Conservation (phyloP, 37 sponge, comb jelly and placozoan species). For the Cliona cf. orientalis region DNA sequence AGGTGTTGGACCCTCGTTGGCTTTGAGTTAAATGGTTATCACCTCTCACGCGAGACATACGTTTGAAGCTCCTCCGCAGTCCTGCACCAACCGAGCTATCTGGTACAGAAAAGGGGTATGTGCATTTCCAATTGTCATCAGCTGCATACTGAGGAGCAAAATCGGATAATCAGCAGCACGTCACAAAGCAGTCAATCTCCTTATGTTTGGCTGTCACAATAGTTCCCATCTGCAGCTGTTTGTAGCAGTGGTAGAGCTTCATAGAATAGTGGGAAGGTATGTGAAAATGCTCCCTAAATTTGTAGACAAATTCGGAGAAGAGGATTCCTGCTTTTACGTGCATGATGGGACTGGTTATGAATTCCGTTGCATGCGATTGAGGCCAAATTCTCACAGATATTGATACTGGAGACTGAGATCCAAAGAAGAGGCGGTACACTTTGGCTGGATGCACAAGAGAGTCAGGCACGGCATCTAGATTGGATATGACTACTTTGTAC, state of each 20-base stretch:
- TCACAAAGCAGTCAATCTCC: constrained; percentile 41
- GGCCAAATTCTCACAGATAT: constrained; percentile 38
- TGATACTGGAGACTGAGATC: not conserved
- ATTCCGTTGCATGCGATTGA: not conserved
- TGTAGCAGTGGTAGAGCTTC: constrained; percentile 40
- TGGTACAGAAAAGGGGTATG: constrained; percentile 42
- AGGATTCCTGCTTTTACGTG: constrained; percentile 33
- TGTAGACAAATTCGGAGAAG: constrained; percentile 35
- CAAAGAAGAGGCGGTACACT: constrained; percentile 11
- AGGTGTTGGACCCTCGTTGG: not conserved
- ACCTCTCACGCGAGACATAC: constrained; percentile 2
- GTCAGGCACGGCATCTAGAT: constrained; percentile 23
- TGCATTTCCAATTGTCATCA: constrained; percentile 51
- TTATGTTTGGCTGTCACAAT: not conserved
- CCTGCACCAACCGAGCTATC: constrained; percentile 20
- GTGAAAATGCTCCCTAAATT: constrained; percentile 6
- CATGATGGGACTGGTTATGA: not conserved
- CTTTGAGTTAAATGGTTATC: not conserved
- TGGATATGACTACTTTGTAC: constrained; percentile 16
- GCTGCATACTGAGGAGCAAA: constrained; percentile 49
- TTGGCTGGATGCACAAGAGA: constrained; percentile 13
- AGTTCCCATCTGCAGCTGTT: not conserved
- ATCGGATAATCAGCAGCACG: not conserved
- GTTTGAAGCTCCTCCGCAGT: constrained; percentile 32
- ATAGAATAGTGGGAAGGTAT: not conserved